These are phyloP conservation scores for Zonotrichia leucophrys DNA, from an alignment of 2,113 vertebrate species.

Conservation along the genomic window DNA sequence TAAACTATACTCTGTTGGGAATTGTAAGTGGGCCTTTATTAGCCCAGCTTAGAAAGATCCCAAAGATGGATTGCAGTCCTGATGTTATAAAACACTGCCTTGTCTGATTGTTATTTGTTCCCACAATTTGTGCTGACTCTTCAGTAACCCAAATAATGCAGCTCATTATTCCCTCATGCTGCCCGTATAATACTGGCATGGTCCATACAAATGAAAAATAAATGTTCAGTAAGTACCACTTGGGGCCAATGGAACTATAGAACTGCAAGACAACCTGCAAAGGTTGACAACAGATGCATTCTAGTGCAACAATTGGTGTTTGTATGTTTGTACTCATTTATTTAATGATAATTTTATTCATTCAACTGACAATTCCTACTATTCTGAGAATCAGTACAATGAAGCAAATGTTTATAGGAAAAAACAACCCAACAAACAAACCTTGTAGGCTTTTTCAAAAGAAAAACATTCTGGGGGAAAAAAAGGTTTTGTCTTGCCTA, in stretches of 20 bases:
- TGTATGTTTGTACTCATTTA: slow-evolving; percentile 60
- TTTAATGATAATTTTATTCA: slow-evolving; percentile 61
- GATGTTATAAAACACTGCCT: slow-evolving; percentile 69
- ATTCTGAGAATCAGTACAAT: slow-evolving; percentile 65
- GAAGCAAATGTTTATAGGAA: slow-evolving; percentile 57
- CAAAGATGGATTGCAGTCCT: slow-evolving; percentile 57
- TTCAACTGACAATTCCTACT: slow-evolving; percentile 60
- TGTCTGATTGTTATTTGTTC: slow-evolving; percentile 69
- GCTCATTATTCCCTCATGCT: slow-evolving; percentile 53
- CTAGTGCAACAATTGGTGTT: slow-evolving; percentile 67
- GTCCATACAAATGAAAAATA: slow-evolving; percentile 38
- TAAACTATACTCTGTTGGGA: slow-evolving; percentile 60
- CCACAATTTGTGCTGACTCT: slow-evolving; percentile 65
- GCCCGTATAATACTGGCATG: slow-evolving; percentile 23
- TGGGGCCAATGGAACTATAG: slow-evolving; percentile 63
- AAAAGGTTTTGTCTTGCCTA: slow-evolving; percentile 42
- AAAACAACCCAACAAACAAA: neutral
- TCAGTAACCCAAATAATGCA: slow-evolving; percentile 63
- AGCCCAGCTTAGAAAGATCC: slow-evolving; percentile 62
- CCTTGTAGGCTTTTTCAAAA: neutral
- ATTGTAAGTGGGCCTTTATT: slow-evolving; percentile 59
- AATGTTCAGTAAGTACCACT: slow-evolving; percentile 56
- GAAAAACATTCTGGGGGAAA: slow-evolving; percentile 41
- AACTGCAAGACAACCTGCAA: slow-evolving; percentile 63
- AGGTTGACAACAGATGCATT: slow-evolving; percentile 66